phyloP scores from a whole-genome alignment of 92 coral and sea anemone genomes.

The Heteractis magnifica region DNA sequence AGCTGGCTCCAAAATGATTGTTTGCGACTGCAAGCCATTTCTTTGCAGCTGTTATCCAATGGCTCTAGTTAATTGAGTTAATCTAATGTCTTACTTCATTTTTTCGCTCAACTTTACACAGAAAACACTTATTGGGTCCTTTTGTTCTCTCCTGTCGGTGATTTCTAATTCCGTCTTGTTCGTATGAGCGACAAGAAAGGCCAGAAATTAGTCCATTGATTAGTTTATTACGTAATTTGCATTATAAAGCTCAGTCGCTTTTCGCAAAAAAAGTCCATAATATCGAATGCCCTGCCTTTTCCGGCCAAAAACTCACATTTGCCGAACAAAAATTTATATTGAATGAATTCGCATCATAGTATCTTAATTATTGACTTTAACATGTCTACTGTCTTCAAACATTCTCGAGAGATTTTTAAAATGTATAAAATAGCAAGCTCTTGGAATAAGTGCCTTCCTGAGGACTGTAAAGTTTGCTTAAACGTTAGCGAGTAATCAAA shows the following conservation, averaged over 20 bases:
- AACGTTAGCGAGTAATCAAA: constrained; percentile 30
- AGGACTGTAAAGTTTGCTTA: constrained; percentile 14
- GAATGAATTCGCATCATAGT: constrained; percentile 13
- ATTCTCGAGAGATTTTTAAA: neutral
- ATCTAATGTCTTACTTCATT: constrained; percentile 78
- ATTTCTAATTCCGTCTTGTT: constrained; percentile 75
- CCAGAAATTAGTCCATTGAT: constrained; percentile 80
- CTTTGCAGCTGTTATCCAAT: constrained; percentile 75
- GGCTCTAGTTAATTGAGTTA: constrained; percentile 84
- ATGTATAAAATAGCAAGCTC: constrained; percentile 14
- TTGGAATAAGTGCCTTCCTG: constrained; percentile 11
- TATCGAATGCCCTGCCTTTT: constrained; percentile 82
- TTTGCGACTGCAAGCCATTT: constrained; percentile 54
- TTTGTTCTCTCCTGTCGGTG: constrained; percentile 82
- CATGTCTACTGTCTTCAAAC: constrained; percentile 9
- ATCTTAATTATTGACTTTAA: constrained; percentile 12
- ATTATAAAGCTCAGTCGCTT: constrained; percentile 83
- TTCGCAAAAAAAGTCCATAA: constrained; percentile 62
- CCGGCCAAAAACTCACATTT: constrained; percentile 62
- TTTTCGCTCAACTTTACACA: constrained; percentile 64
- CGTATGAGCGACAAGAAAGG: constrained; percentile 82
- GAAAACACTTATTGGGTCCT: constrained; percentile 71
- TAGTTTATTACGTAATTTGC: constrained; percentile 92
- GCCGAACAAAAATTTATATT: constrained; percentile 39
- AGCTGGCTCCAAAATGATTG: constrained; percentile 74